Conservation (phyloP, 1,140 invertebrate species). For the Holcopasites calliopsidis region DNA sequence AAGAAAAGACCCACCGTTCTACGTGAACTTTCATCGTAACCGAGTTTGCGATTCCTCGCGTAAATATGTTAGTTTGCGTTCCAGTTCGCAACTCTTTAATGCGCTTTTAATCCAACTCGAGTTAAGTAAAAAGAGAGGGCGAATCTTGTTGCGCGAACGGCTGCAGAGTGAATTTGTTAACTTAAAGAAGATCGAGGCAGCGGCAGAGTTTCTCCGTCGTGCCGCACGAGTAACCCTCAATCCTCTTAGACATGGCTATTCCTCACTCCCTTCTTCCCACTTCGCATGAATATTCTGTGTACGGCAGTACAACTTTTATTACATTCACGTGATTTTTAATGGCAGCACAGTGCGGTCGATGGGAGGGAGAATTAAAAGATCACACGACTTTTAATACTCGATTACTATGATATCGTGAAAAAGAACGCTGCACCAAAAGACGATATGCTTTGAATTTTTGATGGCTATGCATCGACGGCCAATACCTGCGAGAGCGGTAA, state of each 20-base stretch:
- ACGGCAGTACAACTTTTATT: background rate
- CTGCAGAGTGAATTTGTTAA: constrained; percentile 23
- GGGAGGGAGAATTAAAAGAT: background rate
- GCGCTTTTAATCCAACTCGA: constrained; percentile 5
- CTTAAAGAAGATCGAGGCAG: constrained; percentile 21
- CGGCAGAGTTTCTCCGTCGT: constrained; percentile 33
- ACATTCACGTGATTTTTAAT: background rate
- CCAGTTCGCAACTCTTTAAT: constrained; percentile 8
- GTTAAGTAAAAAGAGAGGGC: background rate
- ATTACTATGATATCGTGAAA: background rate
- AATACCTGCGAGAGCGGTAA: too few species aligned
- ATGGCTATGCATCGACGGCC: too few species aligned
- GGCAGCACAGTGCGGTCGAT: background rate
- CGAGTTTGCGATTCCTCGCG: background rate
- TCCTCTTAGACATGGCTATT: constrained; percentile 24
- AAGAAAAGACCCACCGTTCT: too few species aligned
- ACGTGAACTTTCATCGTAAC: too few species aligned
- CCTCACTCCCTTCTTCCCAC: background rate
- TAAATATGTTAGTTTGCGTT: background rate
- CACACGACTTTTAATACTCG: too few species aligned
- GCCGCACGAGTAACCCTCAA: constrained; percentile 16
- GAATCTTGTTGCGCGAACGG: constrained; percentile 12
- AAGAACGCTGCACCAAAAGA: too few species aligned
- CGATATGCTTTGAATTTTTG: too few species aligned
- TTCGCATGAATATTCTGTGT: background rate